Evolutionary conservation across 2,797 vertebrate genomes (phyloP), one percentile per base, ranked within the genome.

Genomic region (Schizopygopsis pylzovi): DNA sequence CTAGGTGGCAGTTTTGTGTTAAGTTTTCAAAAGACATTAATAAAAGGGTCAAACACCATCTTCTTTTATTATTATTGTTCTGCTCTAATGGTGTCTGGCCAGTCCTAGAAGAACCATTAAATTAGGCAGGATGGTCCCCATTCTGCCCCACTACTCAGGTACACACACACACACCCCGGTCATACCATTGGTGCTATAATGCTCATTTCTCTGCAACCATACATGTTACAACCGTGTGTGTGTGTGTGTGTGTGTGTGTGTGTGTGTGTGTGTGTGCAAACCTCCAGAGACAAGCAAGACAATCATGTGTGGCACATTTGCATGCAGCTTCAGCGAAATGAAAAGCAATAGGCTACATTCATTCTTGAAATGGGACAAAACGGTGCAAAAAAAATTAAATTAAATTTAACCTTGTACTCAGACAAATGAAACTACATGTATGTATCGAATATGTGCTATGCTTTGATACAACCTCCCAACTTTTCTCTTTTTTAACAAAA

Each of bases 301-400:
- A 11, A 25, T 33, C 47, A 63, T 6, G 76, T 83, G 41, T 71
- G 84, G n/a, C 45, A 49, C 41, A 71, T 54, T 39, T 81, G 13
- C 33, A 70, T 52, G n/a, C 37, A 41, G 28, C 15, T 16, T 72
- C 6, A 8, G 12, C 8, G 25, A 47, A 47, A 72, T n/a, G n/a
- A 73, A 12, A 71, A 49, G 71, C 8, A 54, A 54, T 18, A 39
- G 39, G 0, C 39, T 39, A 6, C 6, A 54, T 7, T 54, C n/a
- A 33, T 33, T 33, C 33, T 33, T 33, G 33, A 33, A 33, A 2
- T 33, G 2, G 33, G 33, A 33, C 33, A 33, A 33, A 33, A 33
- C 33, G 33, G 2, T 33, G 33, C 33, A 33, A 33, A 33, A 2
- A 33, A 33, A 33, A 2, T 2, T 2, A 33, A 33, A 33, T 2